Evolutionary conservation across 2,888 invertebrate species (phyloP).

Genomic region (Drosophila multiciliata): DNA sequence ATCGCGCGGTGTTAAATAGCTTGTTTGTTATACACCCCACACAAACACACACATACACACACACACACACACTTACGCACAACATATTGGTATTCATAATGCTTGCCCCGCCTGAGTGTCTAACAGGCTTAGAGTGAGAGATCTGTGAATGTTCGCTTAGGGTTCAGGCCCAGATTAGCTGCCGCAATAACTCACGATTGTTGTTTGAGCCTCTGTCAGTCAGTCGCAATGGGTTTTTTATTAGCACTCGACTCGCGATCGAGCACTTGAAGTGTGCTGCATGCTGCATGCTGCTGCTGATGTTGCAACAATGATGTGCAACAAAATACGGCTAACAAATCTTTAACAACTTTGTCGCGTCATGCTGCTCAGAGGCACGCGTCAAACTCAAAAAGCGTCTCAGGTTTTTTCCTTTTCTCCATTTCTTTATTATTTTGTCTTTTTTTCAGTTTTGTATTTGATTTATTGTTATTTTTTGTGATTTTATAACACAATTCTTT

Average conservation of each 20-base stretch:
- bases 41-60: slow-evolving; percentile 25
- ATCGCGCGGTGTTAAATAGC: slow-evolving; percentile 77
- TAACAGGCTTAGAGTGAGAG: slow-evolving; percentile 60
- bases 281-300: slow-evolving; percentile 49
- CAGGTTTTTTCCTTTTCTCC: slow-evolving; percentile 34
- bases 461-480: slow-evolving; percentile 10
- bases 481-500: slow-evolving; percentile 48
- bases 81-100: background rate
- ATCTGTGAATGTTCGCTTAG: slow-evolving; percentile 24
- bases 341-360: slow-evolving; percentile 55
- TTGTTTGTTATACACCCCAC: slow-evolving; percentile 77
- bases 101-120: slow-evolving; percentile 68
- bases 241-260: slow-evolving; percentile 74
- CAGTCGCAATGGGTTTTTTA: slow-evolving; percentile 71
- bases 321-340: slow-evolving; percentile 60
- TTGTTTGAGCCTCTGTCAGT: slow-evolving; percentile 78
- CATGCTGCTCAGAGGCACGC: slow-evolving; percentile 67
- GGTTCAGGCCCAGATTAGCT: slow-evolving; percentile 63
- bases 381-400: slow-evolving; percentile 62
- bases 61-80: slow-evolving; percentile 9
- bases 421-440: background rate
- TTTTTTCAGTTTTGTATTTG: background rate
- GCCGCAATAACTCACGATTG: slow-evolving; percentile 77
- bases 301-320: slow-evolving; percentile 81
- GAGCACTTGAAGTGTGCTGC: slow-evolving; percentile 56